Evolutionary conservation across 1,140 invertebrate genomes (phyloP).

Genomic region (Lepidurus arcticus): DNA sequence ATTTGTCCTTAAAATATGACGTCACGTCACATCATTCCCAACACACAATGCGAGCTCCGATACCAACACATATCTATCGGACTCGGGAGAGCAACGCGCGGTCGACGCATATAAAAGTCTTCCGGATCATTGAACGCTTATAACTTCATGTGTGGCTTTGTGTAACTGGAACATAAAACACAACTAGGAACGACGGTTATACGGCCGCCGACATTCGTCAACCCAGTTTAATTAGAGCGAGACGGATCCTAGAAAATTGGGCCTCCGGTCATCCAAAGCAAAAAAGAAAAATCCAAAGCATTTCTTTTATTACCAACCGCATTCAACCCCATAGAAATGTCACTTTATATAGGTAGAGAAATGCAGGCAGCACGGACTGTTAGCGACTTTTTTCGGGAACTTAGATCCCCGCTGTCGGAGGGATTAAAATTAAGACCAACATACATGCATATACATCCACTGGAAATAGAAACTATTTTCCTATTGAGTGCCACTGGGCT

Average conservation of each 20-base stretch:
- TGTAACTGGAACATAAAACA: not conserved
- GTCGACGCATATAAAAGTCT: not conserved
- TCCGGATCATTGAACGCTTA: conserved; percentile 9
- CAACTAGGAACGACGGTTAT: not conserved
- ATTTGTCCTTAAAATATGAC: too few species aligned
- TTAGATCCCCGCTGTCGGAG: not conserved
- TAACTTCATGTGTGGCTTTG: not conserved
- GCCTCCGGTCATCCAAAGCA: too few species aligned
- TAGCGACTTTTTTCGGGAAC: not conserved
- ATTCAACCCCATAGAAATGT: too few species aligned
- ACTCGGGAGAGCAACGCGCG: not conserved
- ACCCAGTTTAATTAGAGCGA: too few species aligned
- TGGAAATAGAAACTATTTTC: not conserved
- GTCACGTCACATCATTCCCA: too few species aligned
- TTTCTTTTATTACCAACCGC: too few species aligned
- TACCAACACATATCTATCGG: not conserved
- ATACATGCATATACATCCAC: not conserved
- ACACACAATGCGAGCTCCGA: not conserved
- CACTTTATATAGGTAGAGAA: too few species aligned
- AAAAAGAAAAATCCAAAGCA: too few species aligned
- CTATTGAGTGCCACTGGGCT: not conserved
- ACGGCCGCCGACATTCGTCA: conserved; percentile 1
- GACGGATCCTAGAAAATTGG: too few species aligned
- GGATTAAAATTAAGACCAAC: conserved; percentile 12
- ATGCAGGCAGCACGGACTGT: too few species aligned